These are phyloP conservation scores for Proteles cristata DNA, from an alignment of 2,113 vertebrate species.

Conservation along the genomic window DNA sequence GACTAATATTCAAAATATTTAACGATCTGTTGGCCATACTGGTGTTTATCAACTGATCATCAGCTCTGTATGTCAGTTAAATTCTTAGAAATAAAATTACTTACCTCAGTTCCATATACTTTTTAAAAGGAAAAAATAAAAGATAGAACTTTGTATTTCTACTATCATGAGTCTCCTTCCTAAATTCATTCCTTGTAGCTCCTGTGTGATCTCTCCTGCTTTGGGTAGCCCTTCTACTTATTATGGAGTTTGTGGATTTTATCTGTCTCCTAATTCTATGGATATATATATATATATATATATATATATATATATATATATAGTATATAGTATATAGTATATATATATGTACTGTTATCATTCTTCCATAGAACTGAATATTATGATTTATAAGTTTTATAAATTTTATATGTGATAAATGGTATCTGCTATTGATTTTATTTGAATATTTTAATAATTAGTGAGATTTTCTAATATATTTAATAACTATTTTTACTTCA, in stretches of 20 bases:
- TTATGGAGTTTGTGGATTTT: not conserved
- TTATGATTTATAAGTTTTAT: not conserved
- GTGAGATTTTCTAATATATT: not conserved
- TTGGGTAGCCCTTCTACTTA: not conserved
- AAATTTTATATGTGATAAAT: not conserved
- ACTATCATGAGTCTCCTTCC: not conserved
- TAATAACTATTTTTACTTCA: not conserved
- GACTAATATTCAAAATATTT: constrained; percentile 42
- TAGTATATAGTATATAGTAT: too few species aligned
- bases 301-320: too few species aligned
- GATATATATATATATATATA: too few species aligned
- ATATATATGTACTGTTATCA: too few species aligned
- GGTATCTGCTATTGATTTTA: not conserved
- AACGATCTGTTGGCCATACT: not conserved
- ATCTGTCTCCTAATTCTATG: not conserved
- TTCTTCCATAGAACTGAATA: not conserved
- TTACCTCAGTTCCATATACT: not conserved
- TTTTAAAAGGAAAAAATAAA: not conserved
- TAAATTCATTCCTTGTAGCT: not conserved
- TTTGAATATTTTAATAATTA: not conserved
- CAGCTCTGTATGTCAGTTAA: not conserved
- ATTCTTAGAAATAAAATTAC: not conserved
- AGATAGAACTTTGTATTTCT: not conserved
- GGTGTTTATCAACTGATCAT: not conserved
- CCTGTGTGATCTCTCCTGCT: not conserved